These are phyloP conservation scores for Etheostoma perlongum DNA, from an alignment of 2,797 vertebrate genomes.

Conservation along the genomic window DNA sequence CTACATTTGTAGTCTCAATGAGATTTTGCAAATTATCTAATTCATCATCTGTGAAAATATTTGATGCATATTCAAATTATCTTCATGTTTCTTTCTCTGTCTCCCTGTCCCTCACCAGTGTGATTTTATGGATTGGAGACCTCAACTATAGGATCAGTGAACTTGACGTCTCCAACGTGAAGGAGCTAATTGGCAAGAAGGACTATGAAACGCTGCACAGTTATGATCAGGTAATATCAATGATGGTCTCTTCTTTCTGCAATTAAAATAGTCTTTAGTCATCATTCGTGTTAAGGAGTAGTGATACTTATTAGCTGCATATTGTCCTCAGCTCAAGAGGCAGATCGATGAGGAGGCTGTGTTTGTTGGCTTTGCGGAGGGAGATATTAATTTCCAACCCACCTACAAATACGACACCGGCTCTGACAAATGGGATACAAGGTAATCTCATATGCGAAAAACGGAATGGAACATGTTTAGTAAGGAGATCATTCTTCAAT, in stretches of 20 bases:
- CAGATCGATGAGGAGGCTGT: slow-evolving; percentile 91
- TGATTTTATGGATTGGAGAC: slow-evolving; percentile 96
- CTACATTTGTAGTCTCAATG: neutral
- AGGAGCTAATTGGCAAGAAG: slow-evolving; percentile 90
- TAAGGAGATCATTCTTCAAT: neutral
- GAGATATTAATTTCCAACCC: slow-evolving; percentile 94
- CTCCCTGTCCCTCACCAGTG: slow-evolving; percentile 76
- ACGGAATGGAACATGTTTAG: neutral
- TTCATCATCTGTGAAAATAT: neutral
- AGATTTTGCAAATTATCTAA: neutral
- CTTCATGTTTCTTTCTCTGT: neutral
- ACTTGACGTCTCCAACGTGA: slow-evolving; percentile 90
- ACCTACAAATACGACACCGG: slow-evolving; percentile 98
- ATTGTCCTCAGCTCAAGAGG: slow-evolving; percentile 88
- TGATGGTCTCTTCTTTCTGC: neutral
- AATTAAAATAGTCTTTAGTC: neutral
- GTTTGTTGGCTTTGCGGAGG: slow-evolving; percentile 94
- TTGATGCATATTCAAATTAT: neutral
- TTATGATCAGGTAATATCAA: slow-evolving; percentile 90
- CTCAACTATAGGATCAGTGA: slow-evolving; percentile 97
- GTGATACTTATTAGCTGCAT: slow-evolving; percentile 27
- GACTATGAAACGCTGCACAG: slow-evolving; percentile 89
- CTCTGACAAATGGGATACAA: slow-evolving; percentile 96
- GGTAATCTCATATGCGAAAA: slow-evolving; percentile 80
- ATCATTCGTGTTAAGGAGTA: neutral